phyloP scores from a whole-genome alignment of 2,888 invertebrate species.

The Drosophila neotestacea region DNA sequence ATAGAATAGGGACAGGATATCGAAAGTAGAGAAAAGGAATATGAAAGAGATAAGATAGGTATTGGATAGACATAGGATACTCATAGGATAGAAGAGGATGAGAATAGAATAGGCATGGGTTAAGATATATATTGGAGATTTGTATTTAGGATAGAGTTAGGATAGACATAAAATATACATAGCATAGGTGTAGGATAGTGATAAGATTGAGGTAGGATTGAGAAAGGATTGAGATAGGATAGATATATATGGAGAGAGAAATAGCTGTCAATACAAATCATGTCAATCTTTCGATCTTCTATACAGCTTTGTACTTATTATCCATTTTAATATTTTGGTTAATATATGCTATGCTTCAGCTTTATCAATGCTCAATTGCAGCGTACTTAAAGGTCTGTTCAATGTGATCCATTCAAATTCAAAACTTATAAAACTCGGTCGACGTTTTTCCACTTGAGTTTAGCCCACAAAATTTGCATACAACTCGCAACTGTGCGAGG shows the following conservation, averaged over 20 bases:
- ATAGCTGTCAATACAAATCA: too few species aligned
- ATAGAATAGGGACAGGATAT: background rate
- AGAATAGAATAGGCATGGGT: too few species aligned
- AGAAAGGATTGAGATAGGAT: background rate
- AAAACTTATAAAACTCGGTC: conserved; percentile 21
- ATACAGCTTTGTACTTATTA: too few species aligned
- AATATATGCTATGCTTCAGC: background rate
- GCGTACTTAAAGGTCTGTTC: conserved; percentile 17
- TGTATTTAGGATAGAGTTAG: too few species aligned
- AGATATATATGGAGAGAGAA: too few species aligned
- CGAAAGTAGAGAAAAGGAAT: too few species aligned
- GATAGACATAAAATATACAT: too few species aligned
- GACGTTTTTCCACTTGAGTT: conserved; percentile 63
- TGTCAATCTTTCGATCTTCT: too few species aligned
- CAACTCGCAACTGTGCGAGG: conserved; percentile 45
- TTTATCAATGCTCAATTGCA: conserved; percentile 20
- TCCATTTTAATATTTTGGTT: background rate
- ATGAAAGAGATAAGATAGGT: background rate
- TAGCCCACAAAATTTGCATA: conserved; percentile 71
- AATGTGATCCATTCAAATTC: conserved; percentile 8
- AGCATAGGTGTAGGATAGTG: too few species aligned
- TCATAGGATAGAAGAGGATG: too few species aligned
- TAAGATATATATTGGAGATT: too few species aligned
- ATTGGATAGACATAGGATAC: too few species aligned
- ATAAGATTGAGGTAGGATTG: background rate